Percentiles rank a stretch among this genome's conserved stretches.
Conservation (phyloP, 2,888 invertebrate species). For the Drosophila subsilvestris region DNA sequence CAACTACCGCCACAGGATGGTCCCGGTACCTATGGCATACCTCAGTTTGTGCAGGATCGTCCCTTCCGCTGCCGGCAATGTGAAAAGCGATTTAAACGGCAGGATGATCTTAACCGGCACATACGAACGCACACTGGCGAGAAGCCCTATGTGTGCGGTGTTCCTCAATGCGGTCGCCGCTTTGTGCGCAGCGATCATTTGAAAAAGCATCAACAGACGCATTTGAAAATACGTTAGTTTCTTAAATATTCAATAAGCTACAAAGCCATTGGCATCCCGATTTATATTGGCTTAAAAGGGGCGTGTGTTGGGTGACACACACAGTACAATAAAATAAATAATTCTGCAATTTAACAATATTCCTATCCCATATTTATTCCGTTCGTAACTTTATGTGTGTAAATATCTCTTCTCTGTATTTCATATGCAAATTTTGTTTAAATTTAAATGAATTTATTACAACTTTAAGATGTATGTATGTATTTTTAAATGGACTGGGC, state of each 20-base stretch:
- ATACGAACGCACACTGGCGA: slow-evolving; percentile 81
- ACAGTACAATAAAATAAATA: slow-evolving; percentile 71
- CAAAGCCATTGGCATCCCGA: slow-evolving; percentile 58
- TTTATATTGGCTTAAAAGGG: slow-evolving; percentile 68
- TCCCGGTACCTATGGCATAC: slow-evolving; percentile 72
- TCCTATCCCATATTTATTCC: slow-evolving; percentile 34
- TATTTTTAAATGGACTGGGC: slow-evolving; percentile 24
- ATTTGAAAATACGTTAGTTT: slow-evolving; percentile 74
- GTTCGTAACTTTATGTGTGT: slow-evolving; percentile 43
- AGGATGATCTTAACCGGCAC: slow-evolving; percentile 82
- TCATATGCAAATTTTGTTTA: slow-evolving; percentile 35
- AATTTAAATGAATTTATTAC: slow-evolving; percentile 30
- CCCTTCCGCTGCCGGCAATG: slow-evolving; percentile 77
- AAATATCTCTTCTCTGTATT: slow-evolving; percentile 15
- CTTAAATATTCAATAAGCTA: slow-evolving; percentile 53
- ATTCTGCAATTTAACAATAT: slow-evolving; percentile 55
- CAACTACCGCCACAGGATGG: slow-evolving; percentile 69
- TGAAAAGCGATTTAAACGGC: slow-evolving; percentile 78
- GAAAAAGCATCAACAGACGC: slow-evolving; percentile 81
- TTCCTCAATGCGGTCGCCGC: slow-evolving; percentile 73
- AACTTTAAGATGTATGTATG: slow-evolving; percentile 40
- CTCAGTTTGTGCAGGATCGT: slow-evolving; percentile 72
- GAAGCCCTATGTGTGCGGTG: slow-evolving; percentile 81
- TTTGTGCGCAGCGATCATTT: slow-evolving; percentile 82
- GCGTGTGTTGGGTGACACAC: slow-evolving; percentile 63